phyloP scores from a whole-genome alignment of 2,797 vertebrate genomes.

The Ctenosaura bakeri region DNA sequence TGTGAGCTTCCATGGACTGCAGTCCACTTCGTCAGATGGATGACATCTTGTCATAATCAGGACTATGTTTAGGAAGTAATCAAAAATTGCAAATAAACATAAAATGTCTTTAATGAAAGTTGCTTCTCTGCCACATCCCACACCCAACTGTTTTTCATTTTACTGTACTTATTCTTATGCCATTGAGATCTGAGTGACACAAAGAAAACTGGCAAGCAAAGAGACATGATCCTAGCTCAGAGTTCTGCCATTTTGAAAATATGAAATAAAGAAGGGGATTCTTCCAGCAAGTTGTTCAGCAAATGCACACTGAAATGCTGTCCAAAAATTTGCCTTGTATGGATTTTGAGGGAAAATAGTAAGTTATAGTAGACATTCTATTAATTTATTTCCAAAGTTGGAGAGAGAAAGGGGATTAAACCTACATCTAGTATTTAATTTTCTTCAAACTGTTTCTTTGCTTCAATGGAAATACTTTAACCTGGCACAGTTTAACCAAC shows the following conservation, averaged over 20 bases:
- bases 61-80: too few relatives aligned
- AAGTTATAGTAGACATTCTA: background rate
- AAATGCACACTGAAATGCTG: background rate
- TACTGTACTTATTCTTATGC: too few relatives aligned
- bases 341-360: background rate
- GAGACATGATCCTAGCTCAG: background rate
- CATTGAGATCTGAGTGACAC: too few relatives aligned
- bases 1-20: too few relatives aligned
- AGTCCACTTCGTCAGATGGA: too few relatives aligned
- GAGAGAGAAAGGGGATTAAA: background rate
- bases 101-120: too few relatives aligned
- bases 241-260: background rate
- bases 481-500: background rate
- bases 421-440: background rate
- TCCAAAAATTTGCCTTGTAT: background rate
- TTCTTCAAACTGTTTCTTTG: slow-evolving; percentile 12
- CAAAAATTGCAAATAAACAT: too few relatives aligned
- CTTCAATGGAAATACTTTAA: slow-evolving; percentile 34
- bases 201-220: too few relatives aligned
- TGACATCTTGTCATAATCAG: too few relatives aligned
- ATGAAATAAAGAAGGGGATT: background rate
- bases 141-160: too few relatives aligned
- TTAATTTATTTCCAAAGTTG: background rate
- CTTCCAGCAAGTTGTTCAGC: background rate
- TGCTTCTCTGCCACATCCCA: too few relatives aligned